Percentiles rank a stretch among this genome's conserved stretches.
phyloP scores from a whole-genome alignment of 2,888 invertebrate genomes.

The Bibio marci region DNA sequence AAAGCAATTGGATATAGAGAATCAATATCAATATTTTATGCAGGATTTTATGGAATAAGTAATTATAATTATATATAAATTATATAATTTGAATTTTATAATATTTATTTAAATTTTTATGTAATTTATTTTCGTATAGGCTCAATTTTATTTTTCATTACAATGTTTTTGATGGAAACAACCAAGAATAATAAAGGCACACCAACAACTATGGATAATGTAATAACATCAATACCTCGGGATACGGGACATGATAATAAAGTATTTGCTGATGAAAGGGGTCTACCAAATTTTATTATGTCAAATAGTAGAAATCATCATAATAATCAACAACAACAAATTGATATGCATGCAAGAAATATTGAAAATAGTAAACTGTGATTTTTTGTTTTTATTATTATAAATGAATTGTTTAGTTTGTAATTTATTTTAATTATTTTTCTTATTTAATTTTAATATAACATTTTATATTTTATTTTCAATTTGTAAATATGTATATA shows the following conservation, averaged over 20 bases:
- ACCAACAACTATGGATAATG: neutral
- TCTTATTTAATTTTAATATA: too few species aligned
- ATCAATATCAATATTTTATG: constrained; percentile 74
- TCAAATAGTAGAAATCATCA: neutral
- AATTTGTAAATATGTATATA: too few species aligned
- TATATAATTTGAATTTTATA: neutral
- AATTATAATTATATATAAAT: constrained; percentile 25
- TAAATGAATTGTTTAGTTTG: too few species aligned
- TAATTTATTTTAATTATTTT: too few species aligned
- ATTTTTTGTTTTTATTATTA: too few species aligned
- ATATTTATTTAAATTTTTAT: constrained; percentile 1
- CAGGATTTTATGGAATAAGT: constrained; percentile 75
- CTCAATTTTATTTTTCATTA: constrained; percentile 63
- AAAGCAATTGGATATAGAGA: constrained; percentile 67
- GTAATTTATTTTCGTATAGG: constrained; percentile 33
- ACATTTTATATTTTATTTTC: too few species aligned
- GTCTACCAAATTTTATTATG: constrained; percentile 1
- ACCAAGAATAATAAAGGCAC: too few species aligned
- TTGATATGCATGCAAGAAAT: neutral
- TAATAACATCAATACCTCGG: constrained; percentile 5
- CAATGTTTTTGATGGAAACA: constrained; percentile 67
- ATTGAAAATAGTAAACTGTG: constrained; percentile 1
- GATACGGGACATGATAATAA: constrained; percentile 24
- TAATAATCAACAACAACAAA: neutral
- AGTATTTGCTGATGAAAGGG: constrained; percentile 21